phyloP scores from a whole-genome alignment of 2,888 invertebrate species.

The Himalopsyche anomala region DNA sequence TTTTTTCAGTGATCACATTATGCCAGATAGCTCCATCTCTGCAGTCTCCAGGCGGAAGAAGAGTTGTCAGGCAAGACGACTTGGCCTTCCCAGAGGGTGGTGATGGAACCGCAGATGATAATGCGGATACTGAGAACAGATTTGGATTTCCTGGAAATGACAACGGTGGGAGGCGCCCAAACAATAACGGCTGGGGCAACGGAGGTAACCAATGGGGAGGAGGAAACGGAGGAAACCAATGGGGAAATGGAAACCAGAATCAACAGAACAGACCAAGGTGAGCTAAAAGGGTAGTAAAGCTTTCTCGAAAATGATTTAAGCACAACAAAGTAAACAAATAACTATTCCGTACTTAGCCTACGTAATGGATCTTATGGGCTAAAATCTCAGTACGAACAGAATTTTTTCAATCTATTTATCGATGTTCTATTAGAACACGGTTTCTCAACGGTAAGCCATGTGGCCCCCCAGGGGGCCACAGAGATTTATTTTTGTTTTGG shows the following conservation, averaged over 20 bases:
- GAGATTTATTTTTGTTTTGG: too few species aligned
- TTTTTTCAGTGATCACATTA: conserved; percentile 29
- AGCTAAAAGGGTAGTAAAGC: too few species aligned
- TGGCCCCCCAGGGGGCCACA: too few species aligned
- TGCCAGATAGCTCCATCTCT: conserved; percentile 29
- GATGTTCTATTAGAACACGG: too few species aligned
- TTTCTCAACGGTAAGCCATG: too few species aligned
- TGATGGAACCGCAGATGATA: background rate
- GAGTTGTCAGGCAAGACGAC: conserved; percentile 21
- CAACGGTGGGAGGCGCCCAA: background rate
- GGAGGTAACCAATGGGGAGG: conserved; percentile 32
- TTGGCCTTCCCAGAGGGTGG: conserved; percentile 39
- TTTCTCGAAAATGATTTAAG: too few species aligned
- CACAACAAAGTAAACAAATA: too few species aligned
- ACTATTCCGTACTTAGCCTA: too few species aligned
- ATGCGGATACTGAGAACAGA: conserved; percentile 37
- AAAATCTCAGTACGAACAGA: too few species aligned
- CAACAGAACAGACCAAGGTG: conserved; percentile 45
- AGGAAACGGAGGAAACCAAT: conserved; percentile 9
- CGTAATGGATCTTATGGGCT: too few species aligned
- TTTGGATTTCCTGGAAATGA: background rate
- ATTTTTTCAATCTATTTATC: too few species aligned
- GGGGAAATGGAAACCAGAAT: background rate
- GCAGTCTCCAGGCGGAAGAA: conserved; percentile 1
- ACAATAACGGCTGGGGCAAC: conserved; percentile 37